Evolutionary conservation across 1,140 invertebrate genomes (phyloP).

Genomic region (Drosophila sulfurigaster): DNA sequence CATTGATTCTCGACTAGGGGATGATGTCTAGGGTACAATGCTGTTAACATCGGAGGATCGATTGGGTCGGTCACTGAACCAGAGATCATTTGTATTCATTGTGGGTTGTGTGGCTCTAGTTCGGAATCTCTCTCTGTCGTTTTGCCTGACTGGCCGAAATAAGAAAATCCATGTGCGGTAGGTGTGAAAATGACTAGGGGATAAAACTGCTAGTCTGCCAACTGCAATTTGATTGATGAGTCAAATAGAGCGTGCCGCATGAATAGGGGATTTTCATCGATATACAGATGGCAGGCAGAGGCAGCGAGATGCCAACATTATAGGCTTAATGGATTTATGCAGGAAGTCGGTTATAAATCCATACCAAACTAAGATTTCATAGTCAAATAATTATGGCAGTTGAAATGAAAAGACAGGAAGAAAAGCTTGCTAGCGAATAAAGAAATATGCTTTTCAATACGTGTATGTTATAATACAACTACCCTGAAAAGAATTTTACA

Average conservation of each 20-base stretch:
- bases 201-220: constrained; percentile 45
- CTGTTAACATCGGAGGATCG: constrained; percentile 40
- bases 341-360: constrained; percentile 57
- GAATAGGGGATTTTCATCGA: constrained; percentile 61
- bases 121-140: no score
- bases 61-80: constrained; percentile 55
- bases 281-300: constrained; percentile 41
- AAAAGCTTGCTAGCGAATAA: constrained; percentile 24
- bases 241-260: constrained; percentile 74
- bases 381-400: constrained; percentile 47
- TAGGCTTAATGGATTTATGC: constrained; percentile 60
- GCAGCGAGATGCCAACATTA: not conserved
- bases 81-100: constrained; percentile 67
- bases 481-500: constrained; percentile 1
- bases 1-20: constrained; percentile 27
- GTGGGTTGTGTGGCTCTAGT: constrained; percentile 1
- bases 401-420: constrained; percentile 21
- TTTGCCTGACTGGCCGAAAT: not conserved
- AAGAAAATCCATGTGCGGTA: constrained; percentile 47
- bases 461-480: not conserved
- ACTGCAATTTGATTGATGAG: constrained; percentile 68
- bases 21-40: constrained; percentile 28
- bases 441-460: not conserved
- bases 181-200: constrained; percentile 68
- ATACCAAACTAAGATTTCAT: constrained; percentile 37